Evolutionary conservation across 2,888 invertebrate genomes (phyloP), one percentile per base, ranked within the genome.

Genomic region (Sympetrum striolatum): DNA sequence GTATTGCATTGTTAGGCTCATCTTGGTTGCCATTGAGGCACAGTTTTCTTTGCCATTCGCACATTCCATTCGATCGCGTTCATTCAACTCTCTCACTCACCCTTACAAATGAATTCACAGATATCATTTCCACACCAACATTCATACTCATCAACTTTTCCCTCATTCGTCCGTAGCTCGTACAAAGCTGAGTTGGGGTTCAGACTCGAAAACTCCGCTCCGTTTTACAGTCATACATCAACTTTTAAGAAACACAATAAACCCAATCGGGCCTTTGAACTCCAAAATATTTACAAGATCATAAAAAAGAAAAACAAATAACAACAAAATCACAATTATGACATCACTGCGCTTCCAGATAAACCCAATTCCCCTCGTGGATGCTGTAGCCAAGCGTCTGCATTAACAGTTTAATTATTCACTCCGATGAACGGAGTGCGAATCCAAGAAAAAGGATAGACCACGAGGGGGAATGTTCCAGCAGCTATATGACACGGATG

Each of bases 1-100:
- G 64, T 86, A 86, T 86, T 86, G 86, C 86, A 86, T 64, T 86
- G 60, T 86, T 86, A 60, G 86, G 86, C 86, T 86, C 86, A 60
- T 86, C 60, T 64, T 58, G 60, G 6, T 37, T 86, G 86, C 86
- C 86, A 60, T 86, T 37, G 25, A 35, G 60, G 86, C 60, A 60
- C 22, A 39, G 22, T 15, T 82, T 35, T 81, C 25, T 35, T 37
- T n/a, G 5, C 22, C 64, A 12, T 64, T 64, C 39, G 18, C 35
- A 35, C 18, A 53, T 31, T 53, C 31, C 53, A 53, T 18, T 53
- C 18, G 18, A n/a, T 22, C 53, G 31, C 10, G 4, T 25, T 15
- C 81, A n/a, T 25, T 48, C 22, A 35, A 86, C 1, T 10, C 31
- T 60, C 86, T 12, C 81, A 5, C 53, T 15, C 31, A 60, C 12